phyloP scores from a whole-genome alignment of 1,140 invertebrate genomes.

The Papilio machaon region DNA sequence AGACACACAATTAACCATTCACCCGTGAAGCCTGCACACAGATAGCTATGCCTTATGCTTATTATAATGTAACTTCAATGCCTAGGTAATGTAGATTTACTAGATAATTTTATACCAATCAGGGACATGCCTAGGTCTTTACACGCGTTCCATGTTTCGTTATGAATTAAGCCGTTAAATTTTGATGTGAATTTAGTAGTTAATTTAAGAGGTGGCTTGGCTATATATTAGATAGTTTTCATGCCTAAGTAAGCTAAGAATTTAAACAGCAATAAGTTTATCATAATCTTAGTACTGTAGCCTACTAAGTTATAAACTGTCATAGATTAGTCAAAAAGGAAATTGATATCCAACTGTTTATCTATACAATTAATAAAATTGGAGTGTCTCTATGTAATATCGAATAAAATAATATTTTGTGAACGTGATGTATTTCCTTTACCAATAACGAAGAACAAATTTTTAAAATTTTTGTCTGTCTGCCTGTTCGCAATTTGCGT shows the following conservation, averaged over 20 bases:
- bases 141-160: constrained; percentile 38
- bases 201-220: constrained; percentile 5
- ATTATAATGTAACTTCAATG: constrained; percentile 38
- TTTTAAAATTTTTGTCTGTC: too few species aligned
- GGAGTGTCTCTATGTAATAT: too few species aligned
- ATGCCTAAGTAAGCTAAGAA: constrained; percentile 20
- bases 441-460: too few species aligned
- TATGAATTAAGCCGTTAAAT: constrained; percentile 36
- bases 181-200: constrained; percentile 20
- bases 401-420: too few species aligned
- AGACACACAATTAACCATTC: constrained; percentile 51
- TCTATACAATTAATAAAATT: too few species aligned
- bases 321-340: neutral
- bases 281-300: neutral
- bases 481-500: too few species aligned
- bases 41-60: constrained; percentile 37
- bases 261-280: neutral
- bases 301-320: neutral
- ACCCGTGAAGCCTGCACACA: constrained; percentile 46
- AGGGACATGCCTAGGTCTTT: constrained; percentile 34
- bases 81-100: constrained; percentile 39
- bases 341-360: too few species aligned
- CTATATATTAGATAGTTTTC: constrained; percentile 26
- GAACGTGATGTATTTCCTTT: too few species aligned
- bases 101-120: constrained; percentile 37